A percentile compares a stretch with the other conserved stretches of the same genome.
These are phyloP conservation scores for Plestiodon gilberti DNA, from an alignment of 2,113 vertebrate species.

Conservation along the genomic window DNA sequence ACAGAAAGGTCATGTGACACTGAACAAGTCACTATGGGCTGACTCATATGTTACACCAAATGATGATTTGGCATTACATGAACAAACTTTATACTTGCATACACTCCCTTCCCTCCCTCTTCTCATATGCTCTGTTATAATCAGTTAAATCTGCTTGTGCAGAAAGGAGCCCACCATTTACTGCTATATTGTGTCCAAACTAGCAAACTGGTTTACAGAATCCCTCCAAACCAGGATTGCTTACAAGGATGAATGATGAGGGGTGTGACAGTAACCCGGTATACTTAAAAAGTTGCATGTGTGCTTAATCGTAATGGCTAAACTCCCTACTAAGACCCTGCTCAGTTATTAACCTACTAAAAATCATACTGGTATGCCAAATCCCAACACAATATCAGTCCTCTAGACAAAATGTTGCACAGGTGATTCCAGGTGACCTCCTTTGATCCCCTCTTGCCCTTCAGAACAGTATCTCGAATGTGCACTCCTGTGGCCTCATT, in stretches of 20 bases:
- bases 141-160: too few species aligned
- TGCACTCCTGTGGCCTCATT: neutral
- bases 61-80: too few species aligned
- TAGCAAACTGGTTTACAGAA: too few species aligned
- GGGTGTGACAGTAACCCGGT: neutral
- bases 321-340: neutral
- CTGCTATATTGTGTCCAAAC: too few species aligned
- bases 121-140: too few species aligned
- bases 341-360: neutral
- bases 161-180: too few species aligned
- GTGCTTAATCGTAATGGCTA: neutral
- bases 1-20: too few species aligned
- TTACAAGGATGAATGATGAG: constrained; percentile 1
- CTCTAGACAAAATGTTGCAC: neutral
- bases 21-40: too few species aligned
- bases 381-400: neutral
- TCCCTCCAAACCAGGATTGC: too few species aligned
- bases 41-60: too few species aligned
- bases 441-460: neutral
- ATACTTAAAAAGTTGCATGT: neutral
- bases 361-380: neutral
- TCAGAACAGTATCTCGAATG: neutral
- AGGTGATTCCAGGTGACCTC: neutral
- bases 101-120: too few species aligned
- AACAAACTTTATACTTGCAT: neutral